Conservation (phyloP, 2,888 invertebrate genomes). For the Caenorhabditis parvicauda region DNA sequence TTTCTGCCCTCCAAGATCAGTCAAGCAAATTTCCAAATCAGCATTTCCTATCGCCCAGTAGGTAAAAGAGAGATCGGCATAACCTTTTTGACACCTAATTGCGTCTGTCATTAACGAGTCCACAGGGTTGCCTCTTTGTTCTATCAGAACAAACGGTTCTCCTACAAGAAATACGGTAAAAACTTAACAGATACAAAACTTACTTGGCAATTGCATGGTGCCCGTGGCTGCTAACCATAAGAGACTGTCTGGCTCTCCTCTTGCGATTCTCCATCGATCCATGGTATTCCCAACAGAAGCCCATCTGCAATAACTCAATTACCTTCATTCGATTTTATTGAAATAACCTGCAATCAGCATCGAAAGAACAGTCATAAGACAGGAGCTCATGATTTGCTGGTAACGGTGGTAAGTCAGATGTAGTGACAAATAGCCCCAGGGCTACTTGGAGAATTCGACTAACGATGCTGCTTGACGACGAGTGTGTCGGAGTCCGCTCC, state of each 20-base stretch:
- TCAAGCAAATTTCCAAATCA: constrained; percentile 57
- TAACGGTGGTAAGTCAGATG: constrained; percentile 49
- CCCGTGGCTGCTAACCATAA: constrained; percentile 61
- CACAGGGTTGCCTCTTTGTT: constrained; percentile 47
- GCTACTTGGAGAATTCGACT: constrained; percentile 44
- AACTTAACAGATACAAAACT: not conserved
- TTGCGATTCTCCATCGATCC: constrained; percentile 51
- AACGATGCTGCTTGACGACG: constrained; percentile 8
- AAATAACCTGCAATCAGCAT: constrained; percentile 46
- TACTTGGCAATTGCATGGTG: constrained; percentile 56
- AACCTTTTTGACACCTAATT: constrained; percentile 46
- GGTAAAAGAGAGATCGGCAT: constrained; percentile 51
- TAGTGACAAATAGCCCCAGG: constrained; percentile 59
- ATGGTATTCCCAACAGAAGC: constrained; percentile 23
- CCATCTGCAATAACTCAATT: constrained; percentile 20
- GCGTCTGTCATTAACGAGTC: constrained; percentile 50
- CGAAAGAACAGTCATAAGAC: constrained; percentile 56
- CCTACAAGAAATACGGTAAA: constrained; percentile 25
- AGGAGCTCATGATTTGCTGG: constrained; percentile 32
- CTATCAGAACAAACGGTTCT: constrained; percentile 56
- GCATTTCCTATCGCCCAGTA: constrained; percentile 58
- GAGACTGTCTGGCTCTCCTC: constrained; percentile 58
- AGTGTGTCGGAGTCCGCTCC: constrained; percentile 6
- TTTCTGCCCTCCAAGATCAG: constrained; percentile 37
- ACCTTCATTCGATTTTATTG: not conserved